A percentile compares a stretch with the other conserved stretches of the same genome.
These are phyloP conservation scores for Dicyrtoma fusca DNA, from an alignment of 2,888 invertebrate species.

Conservation along the genomic window DNA sequence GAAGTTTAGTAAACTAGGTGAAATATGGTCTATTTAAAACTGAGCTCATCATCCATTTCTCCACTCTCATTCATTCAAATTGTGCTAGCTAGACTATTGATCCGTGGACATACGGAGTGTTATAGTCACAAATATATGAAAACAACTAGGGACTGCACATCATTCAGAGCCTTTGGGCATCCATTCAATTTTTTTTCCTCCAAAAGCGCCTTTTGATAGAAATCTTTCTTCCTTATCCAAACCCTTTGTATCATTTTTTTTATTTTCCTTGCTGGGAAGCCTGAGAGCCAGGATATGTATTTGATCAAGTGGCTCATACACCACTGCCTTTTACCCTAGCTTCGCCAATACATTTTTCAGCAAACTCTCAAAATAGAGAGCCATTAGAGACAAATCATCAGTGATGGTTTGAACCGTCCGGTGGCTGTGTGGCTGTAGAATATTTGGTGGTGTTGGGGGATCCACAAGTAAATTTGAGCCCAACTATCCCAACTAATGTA, in stretches of 20 bases:
- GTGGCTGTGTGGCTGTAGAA: too few relatives aligned
- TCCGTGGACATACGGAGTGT: conserved; percentile 33
- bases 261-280: too few relatives aligned
- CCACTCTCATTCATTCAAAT: background rate
- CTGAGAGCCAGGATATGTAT: too few relatives aligned
- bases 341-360: too few relatives aligned
- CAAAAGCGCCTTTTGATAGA: background rate
- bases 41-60: background rate
- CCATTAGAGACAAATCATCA: too few relatives aligned
- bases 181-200: conserved; percentile 25
- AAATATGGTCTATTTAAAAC: background rate
- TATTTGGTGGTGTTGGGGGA: too few relatives aligned
- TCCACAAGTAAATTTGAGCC: too few relatives aligned
- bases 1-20: background rate
- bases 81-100: conserved; percentile 28
- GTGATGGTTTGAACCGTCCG: too few relatives aligned
- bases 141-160: conserved; percentile 32
- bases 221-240: background rate
- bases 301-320: too few relatives aligned
- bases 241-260: background rate
- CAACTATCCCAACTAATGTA: too few relatives aligned
- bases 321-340: too few relatives aligned
- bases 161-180: conserved; percentile 30
- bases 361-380: too few relatives aligned
- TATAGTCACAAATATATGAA: conserved; percentile 26